Conservation (phyloP, 2,888 invertebrate genomes). For the Ceramica pisi region DNA sequence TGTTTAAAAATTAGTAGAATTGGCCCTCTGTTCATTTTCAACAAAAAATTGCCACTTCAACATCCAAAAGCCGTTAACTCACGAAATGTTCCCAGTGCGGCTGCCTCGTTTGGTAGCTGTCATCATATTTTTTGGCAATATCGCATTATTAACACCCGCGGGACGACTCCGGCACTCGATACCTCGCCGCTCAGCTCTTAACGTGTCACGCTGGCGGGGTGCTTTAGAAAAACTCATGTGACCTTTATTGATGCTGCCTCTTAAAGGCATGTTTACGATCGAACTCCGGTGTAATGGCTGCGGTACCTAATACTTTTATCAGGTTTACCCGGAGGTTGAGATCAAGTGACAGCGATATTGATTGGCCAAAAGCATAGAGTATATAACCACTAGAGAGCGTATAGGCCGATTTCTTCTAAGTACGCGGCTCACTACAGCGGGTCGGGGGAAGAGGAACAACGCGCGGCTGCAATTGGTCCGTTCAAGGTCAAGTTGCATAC, state of each 20-base stretch:
- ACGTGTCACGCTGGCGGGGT: constrained; percentile 57
- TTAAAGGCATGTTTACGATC: neutral
- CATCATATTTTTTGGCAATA: constrained; percentile 73
- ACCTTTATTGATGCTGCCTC: constrained; percentile 37
- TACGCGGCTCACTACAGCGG: too few relatives aligned
- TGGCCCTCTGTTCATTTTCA: too few relatives aligned
- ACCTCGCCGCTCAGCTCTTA: constrained; percentile 67
- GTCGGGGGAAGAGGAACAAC: too few relatives aligned
- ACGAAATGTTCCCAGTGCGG: constrained; percentile 67
- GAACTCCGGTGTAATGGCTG: neutral
- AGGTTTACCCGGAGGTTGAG: too few relatives aligned
- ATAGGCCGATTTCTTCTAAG: too few relatives aligned
- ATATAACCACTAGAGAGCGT: too few relatives aligned
- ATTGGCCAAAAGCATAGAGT: too few relatives aligned
- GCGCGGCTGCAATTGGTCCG: too few relatives aligned
- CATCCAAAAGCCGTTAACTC: constrained; percentile 20
- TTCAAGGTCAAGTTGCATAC: too few relatives aligned
- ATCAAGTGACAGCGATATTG: too few relatives aligned
- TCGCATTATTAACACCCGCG: constrained; percentile 69
- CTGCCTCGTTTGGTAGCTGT: constrained; percentile 58
- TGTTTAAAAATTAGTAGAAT: too few relatives aligned
- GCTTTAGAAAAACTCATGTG: constrained; percentile 59
- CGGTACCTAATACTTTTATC: neutral
- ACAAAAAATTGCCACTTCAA: neutral
- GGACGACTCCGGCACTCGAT: constrained; percentile 63